Evolutionary conservation across 2,797 vertebrate species (phyloP).

Genomic region (Echeneis naucrates): DNA sequence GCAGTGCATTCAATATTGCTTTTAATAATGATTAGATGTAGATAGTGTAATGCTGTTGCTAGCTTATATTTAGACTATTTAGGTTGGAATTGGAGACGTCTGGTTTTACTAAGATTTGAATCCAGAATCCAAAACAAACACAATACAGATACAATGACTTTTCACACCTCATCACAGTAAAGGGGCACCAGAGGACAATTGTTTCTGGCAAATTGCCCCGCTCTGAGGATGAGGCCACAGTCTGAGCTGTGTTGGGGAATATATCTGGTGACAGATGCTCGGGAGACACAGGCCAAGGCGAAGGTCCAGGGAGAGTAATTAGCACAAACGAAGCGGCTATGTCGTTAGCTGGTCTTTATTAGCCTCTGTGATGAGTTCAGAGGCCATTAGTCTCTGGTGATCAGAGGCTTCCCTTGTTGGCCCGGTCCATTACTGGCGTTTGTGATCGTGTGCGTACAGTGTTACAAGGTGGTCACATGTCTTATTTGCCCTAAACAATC

Average conservation of each 20-base stretch:
- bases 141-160: conserved; percentile 43
- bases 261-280: conserved; percentile 78
- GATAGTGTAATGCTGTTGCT: not conserved
- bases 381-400: conserved; percentile 78
- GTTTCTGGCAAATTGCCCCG: conserved; percentile 64
- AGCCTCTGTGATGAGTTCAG: conserved; percentile 81
- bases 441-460: conserved; percentile 30
- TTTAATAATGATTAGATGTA: conserved; percentile 7
- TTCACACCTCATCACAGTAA: conserved; percentile 53
- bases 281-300: conserved; percentile 64
- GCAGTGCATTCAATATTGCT: conserved; percentile 27
- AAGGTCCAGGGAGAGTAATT: conserved; percentile 82
- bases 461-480: conserved; percentile 32
- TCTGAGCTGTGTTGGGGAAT: conserved; percentile 67
- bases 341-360: conserved; percentile 83
- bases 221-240: conserved; percentile 63
- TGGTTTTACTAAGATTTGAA: conserved; percentile 33
- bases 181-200: conserved; percentile 71
- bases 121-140: conserved; percentile 55
- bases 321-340: conserved; percentile 77
- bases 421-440: conserved; percentile 56
- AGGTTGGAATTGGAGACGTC: not conserved
- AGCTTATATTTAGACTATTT: conserved; percentile 4
- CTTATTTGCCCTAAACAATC: conserved; percentile 19
- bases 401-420: conserved; percentile 59